Percentiles rank a stretch among this genome's conserved stretches.
These are phyloP conservation scores for Triplophysa rosa DNA, from an alignment of 2,113 vertebrate species.

Conservation along the genomic window DNA sequence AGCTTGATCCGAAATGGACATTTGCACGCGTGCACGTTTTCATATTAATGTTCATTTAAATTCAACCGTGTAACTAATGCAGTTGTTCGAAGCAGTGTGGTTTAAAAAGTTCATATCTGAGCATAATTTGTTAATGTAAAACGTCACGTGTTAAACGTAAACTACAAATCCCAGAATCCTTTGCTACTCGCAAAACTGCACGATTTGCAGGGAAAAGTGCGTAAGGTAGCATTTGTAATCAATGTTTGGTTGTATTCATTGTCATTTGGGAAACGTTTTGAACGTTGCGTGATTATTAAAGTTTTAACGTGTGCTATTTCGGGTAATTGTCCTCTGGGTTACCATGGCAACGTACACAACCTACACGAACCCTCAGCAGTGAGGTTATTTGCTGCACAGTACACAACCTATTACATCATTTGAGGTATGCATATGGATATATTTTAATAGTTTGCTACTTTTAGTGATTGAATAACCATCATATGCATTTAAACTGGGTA, in stretches of 20 bases:
- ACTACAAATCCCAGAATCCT: slow-evolving; percentile 30
- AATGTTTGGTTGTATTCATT: neutral
- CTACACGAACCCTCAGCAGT: neutral
- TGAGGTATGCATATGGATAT: neutral
- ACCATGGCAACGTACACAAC: slow-evolving; percentile 36
- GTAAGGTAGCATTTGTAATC: neutral
- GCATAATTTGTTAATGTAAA: neutral
- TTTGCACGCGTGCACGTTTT: too few relatives aligned
- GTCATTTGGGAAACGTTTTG: neutral
- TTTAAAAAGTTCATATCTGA: neutral
- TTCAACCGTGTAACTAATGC: too few relatives aligned
- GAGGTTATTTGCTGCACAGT: neutral
- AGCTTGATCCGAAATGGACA: neutral
- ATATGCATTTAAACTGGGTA: neutral
- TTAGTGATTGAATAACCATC: neutral
- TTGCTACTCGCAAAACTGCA: neutral
- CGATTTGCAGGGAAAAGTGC: too few relatives aligned
- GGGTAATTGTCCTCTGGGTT: neutral
- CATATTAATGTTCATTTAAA: too few relatives aligned
- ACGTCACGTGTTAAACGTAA: neutral
- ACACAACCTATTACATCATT: neutral
- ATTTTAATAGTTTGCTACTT: neutral
- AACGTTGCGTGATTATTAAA: too few relatives aligned
- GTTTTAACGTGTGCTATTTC: neutral
- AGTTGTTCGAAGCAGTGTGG: too few relatives aligned